Percentiles rank a stretch among this genome's conserved stretches.
These are phyloP conservation scores for Acropora yongei DNA, from an alignment of 64 coral and sea anemone genomes.

Conservation along the genomic window DNA sequence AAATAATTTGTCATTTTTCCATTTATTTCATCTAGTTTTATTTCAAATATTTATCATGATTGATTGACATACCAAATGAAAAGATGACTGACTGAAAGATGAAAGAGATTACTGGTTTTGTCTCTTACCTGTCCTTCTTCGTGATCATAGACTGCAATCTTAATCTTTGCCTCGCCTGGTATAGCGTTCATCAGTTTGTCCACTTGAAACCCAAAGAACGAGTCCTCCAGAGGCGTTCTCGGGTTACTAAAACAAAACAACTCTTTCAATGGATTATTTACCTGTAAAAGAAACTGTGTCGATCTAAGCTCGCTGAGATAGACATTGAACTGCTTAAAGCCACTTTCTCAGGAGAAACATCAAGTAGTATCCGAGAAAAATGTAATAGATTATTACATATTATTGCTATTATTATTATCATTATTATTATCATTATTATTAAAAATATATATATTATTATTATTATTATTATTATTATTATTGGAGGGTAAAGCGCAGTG, in stretches of 20 bases:
- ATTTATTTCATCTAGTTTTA: not conserved
- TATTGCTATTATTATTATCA: too few relatives aligned
- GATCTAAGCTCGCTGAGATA: too few relatives aligned
- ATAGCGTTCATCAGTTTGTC: conserved; percentile 80
- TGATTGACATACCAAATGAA: too few relatives aligned
- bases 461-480: too few relatives aligned
- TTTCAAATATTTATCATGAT: not conserved
- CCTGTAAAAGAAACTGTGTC: not conserved
- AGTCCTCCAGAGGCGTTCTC: conserved; percentile 23
- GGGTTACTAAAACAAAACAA: conserved; percentile 14
- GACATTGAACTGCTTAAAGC: too few relatives aligned
- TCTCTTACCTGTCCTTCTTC: conserved; percentile 61
- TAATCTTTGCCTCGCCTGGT: conserved; percentile 74
- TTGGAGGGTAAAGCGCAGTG: too few relatives aligned
- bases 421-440: too few relatives aligned
- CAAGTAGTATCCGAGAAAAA: too few relatives aligned
- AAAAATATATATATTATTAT: too few relatives aligned
- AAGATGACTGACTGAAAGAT: not conserved
- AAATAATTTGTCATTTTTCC: not conserved
- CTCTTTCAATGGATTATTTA: not conserved
- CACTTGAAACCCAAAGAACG: conserved; percentile 77
- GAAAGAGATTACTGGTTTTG: not conserved
- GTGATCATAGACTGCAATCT: conserved; percentile 77
- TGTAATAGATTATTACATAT: too few relatives aligned
- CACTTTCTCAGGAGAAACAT: too few relatives aligned